Conservation (phyloP, 2,888 invertebrate species). For the Prosapia bicincta region DNA sequence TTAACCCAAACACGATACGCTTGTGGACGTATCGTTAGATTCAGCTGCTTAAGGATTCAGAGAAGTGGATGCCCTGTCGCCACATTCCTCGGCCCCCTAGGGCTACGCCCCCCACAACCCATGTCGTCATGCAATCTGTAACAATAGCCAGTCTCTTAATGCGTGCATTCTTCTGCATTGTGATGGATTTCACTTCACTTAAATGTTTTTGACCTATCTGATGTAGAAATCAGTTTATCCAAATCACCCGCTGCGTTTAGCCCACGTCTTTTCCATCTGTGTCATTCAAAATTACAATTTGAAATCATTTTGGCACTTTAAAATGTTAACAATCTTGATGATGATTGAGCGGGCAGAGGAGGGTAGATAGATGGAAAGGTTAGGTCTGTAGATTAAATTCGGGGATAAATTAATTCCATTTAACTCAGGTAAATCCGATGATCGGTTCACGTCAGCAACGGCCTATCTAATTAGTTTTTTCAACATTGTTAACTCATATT, state of each 20-base stretch:
- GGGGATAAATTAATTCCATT: not conserved
- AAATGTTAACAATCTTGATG: not conserved
- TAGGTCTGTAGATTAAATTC: not conserved
- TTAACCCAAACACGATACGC: not conserved
- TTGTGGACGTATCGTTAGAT: not conserved
- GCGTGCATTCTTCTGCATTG: not conserved
- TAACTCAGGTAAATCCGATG: not conserved
- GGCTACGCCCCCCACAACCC: not conserved
- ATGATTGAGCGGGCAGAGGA: not conserved
- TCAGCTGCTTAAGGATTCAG: not conserved
- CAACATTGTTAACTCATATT: no score
- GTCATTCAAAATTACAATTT: not conserved
- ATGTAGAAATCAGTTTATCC: not conserved
- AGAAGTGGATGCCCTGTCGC: not conserved
- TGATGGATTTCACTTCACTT: not conserved
- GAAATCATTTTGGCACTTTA: not conserved
- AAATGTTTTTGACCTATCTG: not conserved
- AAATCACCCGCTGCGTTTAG: not conserved
- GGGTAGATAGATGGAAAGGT: not conserved
- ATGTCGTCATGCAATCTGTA: not conserved
- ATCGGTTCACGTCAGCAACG: not conserved
- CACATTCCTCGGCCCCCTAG: not conserved
- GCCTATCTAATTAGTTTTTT: no score
- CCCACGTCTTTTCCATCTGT: not conserved
- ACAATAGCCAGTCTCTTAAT: not conserved